Conservation (phyloP, 1,140 invertebrate genomes). For the Brachionus sp. region DNA sequence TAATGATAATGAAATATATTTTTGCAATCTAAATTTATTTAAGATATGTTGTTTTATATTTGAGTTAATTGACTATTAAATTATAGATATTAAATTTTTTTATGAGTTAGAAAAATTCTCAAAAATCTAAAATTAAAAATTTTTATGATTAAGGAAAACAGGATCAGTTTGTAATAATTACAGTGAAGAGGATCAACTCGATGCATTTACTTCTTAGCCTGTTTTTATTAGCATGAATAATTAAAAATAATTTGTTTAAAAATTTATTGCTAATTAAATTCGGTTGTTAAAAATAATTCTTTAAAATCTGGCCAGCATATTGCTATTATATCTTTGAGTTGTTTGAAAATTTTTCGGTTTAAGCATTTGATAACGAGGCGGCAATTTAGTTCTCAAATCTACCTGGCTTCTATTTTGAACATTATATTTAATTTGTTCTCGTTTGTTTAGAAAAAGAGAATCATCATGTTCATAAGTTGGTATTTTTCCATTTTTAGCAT, state of each 20-base stretch:
- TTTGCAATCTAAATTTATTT: no score
- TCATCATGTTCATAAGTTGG: slow-evolving; percentile 59
- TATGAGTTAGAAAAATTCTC: no score
- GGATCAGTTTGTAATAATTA: no score
- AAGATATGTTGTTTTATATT: no score
- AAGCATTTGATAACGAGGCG: slow-evolving; percentile 51
- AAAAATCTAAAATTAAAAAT: no score
- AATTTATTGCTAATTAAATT: slow-evolving; percentile 43
- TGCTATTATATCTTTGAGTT: slow-evolving; percentile 54
- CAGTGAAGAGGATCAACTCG: no score
- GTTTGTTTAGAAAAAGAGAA: slow-evolving; percentile 56
- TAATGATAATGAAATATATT: no score
- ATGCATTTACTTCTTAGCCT: no score
- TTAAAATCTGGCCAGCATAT: slow-evolving; percentile 45
- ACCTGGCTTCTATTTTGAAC: slow-evolving; percentile 55
- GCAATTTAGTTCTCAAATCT: slow-evolving; percentile 52
- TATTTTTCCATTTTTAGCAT: slow-evolving; percentile 54
- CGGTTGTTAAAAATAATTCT: neutral
- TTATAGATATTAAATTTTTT: no score
- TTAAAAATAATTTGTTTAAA: neutral
- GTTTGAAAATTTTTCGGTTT: slow-evolving; percentile 54
- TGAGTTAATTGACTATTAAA: no score
- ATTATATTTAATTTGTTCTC: slow-evolving; percentile 59
- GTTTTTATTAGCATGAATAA: no score
- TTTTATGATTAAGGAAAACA: no score